A percentile compares a stretch with the other conserved stretches of the same genome.
phyloP scores from a whole-genome alignment of 2,888 invertebrate genomes.

The Dryobota labecula region DNA sequence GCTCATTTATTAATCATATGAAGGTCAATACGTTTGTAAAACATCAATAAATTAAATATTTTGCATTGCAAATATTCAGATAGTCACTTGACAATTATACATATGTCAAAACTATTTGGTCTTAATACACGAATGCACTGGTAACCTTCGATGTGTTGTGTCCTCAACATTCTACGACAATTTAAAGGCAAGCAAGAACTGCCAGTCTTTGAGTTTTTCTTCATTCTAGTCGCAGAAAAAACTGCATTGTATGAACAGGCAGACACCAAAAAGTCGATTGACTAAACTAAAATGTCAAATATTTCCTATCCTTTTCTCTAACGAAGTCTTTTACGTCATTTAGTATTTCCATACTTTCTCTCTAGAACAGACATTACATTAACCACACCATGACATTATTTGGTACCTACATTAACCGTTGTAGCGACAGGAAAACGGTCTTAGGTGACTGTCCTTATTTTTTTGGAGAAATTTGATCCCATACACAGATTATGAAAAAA shows the following conservation, averaged over 20 bases:
- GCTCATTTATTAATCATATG: no score
- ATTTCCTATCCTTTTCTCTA: neutral
- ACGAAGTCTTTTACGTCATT: neutral
- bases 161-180: conserved; percentile 21
- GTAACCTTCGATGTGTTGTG: conserved; percentile 6
- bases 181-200: conserved; percentile 9
- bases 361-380: no score
- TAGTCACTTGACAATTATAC: neutral
- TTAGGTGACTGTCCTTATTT: no score
- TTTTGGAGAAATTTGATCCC: no score
- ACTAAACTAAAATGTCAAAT: neutral
- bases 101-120: conserved; percentile 3
- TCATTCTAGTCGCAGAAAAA: conserved; percentile 5
- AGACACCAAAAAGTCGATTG: neutral
- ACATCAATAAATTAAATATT: no score
- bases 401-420: no score
- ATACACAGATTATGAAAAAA: no score
- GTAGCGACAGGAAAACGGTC: no score
- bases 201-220: neutral
- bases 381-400: no score
- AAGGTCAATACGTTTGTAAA: no score
- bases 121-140: neutral
- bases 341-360: neutral
- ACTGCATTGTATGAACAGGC: neutral
- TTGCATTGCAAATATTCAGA: neutral